These are phyloP conservation scores for Metopia argyrocephala DNA, from an alignment of 2,888 invertebrate genomes.

Conservation along the genomic window DNA sequence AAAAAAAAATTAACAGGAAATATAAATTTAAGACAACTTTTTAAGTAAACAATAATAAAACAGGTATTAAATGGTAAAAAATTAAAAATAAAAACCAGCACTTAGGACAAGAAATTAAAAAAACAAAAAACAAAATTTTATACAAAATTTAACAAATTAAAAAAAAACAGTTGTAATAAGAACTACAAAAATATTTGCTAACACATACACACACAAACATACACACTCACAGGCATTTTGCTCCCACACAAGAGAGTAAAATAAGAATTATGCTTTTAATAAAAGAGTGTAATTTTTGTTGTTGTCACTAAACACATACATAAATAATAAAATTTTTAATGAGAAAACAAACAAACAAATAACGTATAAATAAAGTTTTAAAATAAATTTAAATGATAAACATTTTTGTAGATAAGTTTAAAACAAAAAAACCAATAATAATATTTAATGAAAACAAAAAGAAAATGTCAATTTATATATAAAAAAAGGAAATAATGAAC, in stretches of 20 bases:
- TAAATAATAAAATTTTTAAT: too few species aligned
- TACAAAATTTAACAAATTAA: conserved; percentile 54
- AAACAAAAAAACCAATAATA: not conserved
- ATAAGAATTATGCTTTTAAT: too few species aligned
- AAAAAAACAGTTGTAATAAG: conserved; percentile 34
- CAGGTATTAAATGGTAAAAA: conserved; percentile 59
- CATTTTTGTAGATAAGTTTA: too few species aligned
- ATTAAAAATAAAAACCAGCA: conserved; percentile 40
- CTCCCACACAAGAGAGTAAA: too few species aligned
- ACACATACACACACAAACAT: not conserved
- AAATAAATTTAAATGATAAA: too few species aligned
- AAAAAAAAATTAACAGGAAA: conserved; percentile 1
- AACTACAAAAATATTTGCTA: conserved; percentile 32
- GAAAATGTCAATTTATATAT: conserved; percentile 55
- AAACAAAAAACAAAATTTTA: conserved; percentile 39
- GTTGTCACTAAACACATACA: not conserved
- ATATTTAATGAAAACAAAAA: conserved; percentile 38
- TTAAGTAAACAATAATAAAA: conserved; percentile 62
- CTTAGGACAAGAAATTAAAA: conserved; percentile 40
- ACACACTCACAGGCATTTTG: conserved; percentile 11
- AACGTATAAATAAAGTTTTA: too few species aligned
- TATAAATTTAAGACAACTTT: conserved; percentile 57
- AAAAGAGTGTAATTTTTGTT: not conserved
- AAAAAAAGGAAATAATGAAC: conserved; percentile 41
- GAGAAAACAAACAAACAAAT: too few species aligned